Percentiles rank a stretch among this genome's conserved stretches.
phyloP scores from a whole-genome alignment of 92 coral and sea anemone species.

The Hydrozoanthus gracilis region DNA sequence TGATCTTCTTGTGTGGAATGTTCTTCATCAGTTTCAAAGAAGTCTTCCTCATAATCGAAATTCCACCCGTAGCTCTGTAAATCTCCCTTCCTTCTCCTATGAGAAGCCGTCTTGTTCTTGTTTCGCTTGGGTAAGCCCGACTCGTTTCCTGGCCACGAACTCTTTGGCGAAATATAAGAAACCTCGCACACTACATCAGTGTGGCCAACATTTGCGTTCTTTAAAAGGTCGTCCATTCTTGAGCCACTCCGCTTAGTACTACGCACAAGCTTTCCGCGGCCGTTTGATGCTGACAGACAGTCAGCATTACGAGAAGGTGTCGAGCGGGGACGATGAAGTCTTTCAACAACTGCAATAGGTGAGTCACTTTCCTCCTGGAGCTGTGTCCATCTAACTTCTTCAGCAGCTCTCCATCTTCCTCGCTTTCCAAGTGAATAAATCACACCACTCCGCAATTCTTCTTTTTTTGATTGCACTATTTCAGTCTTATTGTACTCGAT shows the following conservation, averaged over 20 bases:
- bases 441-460: conserved; percentile 34
- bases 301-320: not conserved
- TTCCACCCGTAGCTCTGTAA: not conserved
- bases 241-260: conserved; percentile 27
- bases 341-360: conserved; percentile 12
- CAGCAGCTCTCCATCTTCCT: conserved; percentile 13
- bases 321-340: conserved; percentile 9
- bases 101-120: not conserved
- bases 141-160: conserved; percentile 10
- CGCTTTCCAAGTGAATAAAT: conserved; percentile 45
- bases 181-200: conserved; percentile 11
- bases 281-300: conserved; percentile 26
- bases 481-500: not conserved
- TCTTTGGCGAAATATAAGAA: not conserved
- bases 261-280: not conserved
- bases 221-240: conserved; percentile 27
- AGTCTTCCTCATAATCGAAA: conserved; percentile 13
- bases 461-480: conserved; percentile 12
- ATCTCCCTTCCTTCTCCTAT: conserved; percentile 4
- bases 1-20: not conserved
- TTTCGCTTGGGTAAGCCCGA: not conserved
- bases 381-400: conserved; percentile 17
- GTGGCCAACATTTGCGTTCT: not conserved
- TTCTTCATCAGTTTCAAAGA: not conserved
- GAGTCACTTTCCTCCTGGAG: not conserved